phyloP scores from a whole-genome alignment of 64 coral and sea anemone genomes.

The Dendrophyllia cribrosa region DNA sequence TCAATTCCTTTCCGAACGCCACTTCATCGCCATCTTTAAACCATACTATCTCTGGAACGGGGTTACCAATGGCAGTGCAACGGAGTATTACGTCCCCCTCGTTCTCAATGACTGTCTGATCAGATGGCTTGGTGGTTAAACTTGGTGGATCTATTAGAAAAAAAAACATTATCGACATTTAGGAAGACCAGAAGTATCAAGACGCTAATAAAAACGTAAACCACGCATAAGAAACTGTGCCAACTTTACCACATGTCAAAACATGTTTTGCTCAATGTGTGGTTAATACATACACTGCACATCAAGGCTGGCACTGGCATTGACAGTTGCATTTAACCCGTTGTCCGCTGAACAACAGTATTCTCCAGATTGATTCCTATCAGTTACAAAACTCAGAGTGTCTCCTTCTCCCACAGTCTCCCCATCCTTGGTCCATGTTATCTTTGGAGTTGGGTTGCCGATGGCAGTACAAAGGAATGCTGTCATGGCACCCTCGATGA shows the following conservation, averaged over 20 bases:
- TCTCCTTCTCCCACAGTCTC: not conserved
- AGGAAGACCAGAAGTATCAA: too few species aligned
- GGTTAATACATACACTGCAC: not conserved
- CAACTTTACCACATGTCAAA: too few species aligned
- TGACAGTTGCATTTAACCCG: not conserved
- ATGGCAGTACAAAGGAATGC: not conserved
- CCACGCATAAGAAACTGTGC: too few species aligned
- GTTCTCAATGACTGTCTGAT: too few species aligned
- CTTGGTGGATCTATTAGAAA: too few species aligned
- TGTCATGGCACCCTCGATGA: not conserved
- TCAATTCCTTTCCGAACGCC: too few species aligned
- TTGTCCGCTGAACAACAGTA: slow-evolving; percentile 8
- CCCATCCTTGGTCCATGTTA: slow-evolving; percentile 10
- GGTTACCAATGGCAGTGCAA: slow-evolving; percentile 10
- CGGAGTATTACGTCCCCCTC: too few species aligned
- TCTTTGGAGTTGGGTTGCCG: not conserved
- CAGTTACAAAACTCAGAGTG: not conserved
- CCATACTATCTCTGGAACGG: not conserved
- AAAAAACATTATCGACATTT: too few species aligned
- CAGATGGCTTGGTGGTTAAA: too few species aligned
- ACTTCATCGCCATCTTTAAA: too few species aligned
- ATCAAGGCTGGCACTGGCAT: not conserved
- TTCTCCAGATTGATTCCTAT: not conserved
- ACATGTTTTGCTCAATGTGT: too few species aligned
- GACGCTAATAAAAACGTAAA: too few species aligned